Conservation (phyloP, 2,888 invertebrate genomes). For the Trachelus iudaicus region DNA sequence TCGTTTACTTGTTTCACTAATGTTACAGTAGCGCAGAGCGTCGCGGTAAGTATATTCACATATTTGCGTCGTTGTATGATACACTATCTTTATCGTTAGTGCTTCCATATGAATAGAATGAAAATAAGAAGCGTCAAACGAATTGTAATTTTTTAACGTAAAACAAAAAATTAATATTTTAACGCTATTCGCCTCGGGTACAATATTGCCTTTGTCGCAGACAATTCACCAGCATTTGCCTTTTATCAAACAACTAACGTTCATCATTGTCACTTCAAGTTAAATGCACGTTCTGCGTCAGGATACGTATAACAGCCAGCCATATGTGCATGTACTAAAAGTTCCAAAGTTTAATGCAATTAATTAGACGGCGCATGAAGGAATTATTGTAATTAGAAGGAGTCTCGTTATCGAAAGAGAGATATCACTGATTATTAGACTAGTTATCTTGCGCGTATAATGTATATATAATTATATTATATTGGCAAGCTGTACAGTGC, state of each 20-base stretch:
- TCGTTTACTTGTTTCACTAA: constrained; percentile 39
- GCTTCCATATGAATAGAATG: neutral
- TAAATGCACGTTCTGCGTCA: constrained; percentile 35
- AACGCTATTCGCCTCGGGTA: neutral
- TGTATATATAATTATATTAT: neutral
- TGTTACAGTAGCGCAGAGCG: constrained; percentile 49
- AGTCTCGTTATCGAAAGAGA: neutral
- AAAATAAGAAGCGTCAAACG: neutral
- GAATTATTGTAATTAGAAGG: neutral
- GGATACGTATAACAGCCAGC: neutral
- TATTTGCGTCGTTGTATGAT: constrained; percentile 38
- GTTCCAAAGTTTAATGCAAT: neutral
- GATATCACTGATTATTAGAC: neutral
- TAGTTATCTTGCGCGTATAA: neutral
- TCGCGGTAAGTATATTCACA: constrained; percentile 48
- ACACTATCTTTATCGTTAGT: constrained; percentile 28
- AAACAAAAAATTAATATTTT: neutral
- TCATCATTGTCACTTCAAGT: constrained; percentile 26
- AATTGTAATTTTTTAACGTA: neutral
- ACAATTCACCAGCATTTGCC: constrained; percentile 42
- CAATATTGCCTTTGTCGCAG: neutral
- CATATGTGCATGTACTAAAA: constrained; percentile 19
- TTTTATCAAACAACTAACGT: constrained; percentile 36
- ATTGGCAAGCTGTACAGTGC: neutral
- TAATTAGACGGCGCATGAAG: neutral